Base-by-base conservation (phyloP, 1,140 invertebrate genomes). In the Nephila pilipes region DNA sequence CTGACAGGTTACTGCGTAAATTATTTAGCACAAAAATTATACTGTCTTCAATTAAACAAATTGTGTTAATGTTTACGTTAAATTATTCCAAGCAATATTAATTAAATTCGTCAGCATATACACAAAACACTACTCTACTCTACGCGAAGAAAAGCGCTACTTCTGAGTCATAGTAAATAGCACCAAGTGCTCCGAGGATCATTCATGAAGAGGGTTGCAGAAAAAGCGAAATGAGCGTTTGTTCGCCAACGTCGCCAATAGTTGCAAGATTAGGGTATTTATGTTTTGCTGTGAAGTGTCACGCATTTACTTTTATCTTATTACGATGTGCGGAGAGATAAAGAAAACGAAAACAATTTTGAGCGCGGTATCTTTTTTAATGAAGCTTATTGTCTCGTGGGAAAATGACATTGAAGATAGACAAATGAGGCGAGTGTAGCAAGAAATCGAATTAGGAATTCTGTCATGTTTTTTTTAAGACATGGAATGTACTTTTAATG, bases 161-260 rank as follows among this genome's bases (percentile, higher is more conserved):
- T 36, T 79, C 46, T 63, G 79, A 91, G 89, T 46, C 57, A 81
- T 46, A 16, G 79, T 38, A 63, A 91, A 91, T 63, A 83, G 79
- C 89, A 63, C 57, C 79, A 63, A 91, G 80, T n/a, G 83, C 89
- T 80, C n/a, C n/a, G 57, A 83, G 89, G 89, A 91, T 83, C 89
- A 81, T 91, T 91, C 89, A 91, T 91, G 38, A 83, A 81, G 79
- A 75, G 88, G 69, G 89, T 91, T 91, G 89, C 79, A 75, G 32
- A 29, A 75, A 75, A 75, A 75, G 69, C 54, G 36, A 38, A 83
- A n/a, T 20, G 65, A 55, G 38, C 32, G 87, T 54, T 69, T 88
- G 38, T 10, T 88, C 87, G 87, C 87, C 87, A 88, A 69, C 38
- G 12, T 20, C 54, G 57, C 85, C 85, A 25, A 14, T 20, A 88